Base-by-base conservation (phyloP, 2,797 vertebrate species). In the Podarcis siculus region DNA sequence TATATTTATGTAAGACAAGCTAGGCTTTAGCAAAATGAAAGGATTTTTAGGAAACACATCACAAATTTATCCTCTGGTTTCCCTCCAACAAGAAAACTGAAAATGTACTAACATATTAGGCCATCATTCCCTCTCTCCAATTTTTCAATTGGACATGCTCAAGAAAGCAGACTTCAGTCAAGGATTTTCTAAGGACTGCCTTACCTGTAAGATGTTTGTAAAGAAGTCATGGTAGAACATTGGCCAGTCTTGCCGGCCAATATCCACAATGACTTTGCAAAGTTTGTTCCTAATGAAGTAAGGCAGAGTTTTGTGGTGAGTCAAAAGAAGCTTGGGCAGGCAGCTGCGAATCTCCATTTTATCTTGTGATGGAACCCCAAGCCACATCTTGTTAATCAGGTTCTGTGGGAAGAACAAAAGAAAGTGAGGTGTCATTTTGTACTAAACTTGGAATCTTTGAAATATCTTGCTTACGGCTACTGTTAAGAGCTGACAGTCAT, bases 151-250 rank as follows among this genome's bases (percentile, higher is more conserved):
- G 39, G 49, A 61, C 0, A 15, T 71, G 3, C 10, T 32, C 2
- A 2, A 19, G 49, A 17, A 10, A n/a, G 27, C 61, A 7, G 23
- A 30, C 75, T 64, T 21, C 15, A 21, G 23, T 10, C 7, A 2
- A 5, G 17, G 8, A 8, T 8, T 87, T 86, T 88, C 71, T 71
- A 67, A n/a, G 39, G 19, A 67, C 23, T 82, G 35, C 73, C 92
- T 92, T 89, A 99, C 99, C 98, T 99, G 98, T 94, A 99, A 97
- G 76, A 98, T 99, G 96, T 98, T 99, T 82, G 98, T 98, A 95
- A 99, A 99, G 95, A 99, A 99, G 95, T 99, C 98, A 42, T 99
- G 98, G 96, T 99, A 99, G 96, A 99, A 99, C 98, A 99, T 99
- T 0, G 99, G 99, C 99, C 99, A 99, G 94, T 99, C 99, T 83